Percentiles rank a stretch among this genome's conserved stretches.
Conservation (phyloP, 2,797 vertebrate genomes). For the Rhodeus uyekii region DNA sequence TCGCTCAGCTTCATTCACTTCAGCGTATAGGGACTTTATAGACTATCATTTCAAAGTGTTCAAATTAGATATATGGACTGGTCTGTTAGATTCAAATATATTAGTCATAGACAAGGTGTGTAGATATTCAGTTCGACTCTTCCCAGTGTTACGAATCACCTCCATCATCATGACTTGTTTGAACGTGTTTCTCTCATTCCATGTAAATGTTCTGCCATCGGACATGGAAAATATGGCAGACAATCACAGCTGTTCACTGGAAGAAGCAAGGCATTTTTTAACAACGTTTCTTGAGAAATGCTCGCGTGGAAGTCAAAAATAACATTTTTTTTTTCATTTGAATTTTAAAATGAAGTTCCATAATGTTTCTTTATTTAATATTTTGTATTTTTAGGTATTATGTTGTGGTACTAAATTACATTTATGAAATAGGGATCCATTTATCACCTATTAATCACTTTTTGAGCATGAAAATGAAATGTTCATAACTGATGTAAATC, state of each 20-base stretch:
- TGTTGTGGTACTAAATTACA: too few species aligned
- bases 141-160: neutral
- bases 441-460: too few species aligned
- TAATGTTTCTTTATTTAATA: too few species aligned
- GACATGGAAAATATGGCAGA: neutral
- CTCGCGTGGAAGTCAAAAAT: too few species aligned
- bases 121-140: neutral
- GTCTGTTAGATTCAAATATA: neutral
- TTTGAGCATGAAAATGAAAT: too few species aligned
- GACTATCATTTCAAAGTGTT: neutral
- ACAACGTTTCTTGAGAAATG: neutral
- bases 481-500: too few species aligned
- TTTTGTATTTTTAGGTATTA: too few species aligned
- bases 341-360: too few species aligned
- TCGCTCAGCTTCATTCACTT: neutral
- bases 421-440: too few species aligned
- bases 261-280: neutral
- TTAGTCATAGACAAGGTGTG: neutral
- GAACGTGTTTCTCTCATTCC: slow-evolving; percentile 14
- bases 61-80: neutral
- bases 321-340: too few species aligned
- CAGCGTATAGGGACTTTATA: neutral
- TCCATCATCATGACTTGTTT: neutral
- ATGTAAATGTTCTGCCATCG: neutral
- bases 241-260: neutral